Evolutionary conservation across 2,113 vertebrate species (phyloP).

Genomic region (Heloderma charlesbogerti): DNA sequence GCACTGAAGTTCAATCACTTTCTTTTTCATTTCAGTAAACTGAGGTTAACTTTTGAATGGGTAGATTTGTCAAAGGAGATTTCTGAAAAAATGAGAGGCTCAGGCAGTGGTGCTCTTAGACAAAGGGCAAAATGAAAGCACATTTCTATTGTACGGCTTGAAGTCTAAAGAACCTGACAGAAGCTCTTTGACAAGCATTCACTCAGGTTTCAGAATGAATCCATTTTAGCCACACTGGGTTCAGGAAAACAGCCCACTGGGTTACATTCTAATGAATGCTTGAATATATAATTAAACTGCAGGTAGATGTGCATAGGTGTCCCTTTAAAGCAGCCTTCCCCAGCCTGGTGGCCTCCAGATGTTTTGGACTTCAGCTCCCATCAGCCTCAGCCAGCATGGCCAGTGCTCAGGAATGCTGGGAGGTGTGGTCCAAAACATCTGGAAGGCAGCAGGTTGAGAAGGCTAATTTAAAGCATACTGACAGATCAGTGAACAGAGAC

Average conservation of each 20-base stretch:
- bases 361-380: no score
- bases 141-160: slow-evolving; percentile 10
- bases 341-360: no score
- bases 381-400: no score
- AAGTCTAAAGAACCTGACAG: slow-evolving; percentile 36
- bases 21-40: slow-evolving; percentile 68
- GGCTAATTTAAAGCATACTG: no score
- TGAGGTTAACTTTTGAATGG: slow-evolving; percentile 59
- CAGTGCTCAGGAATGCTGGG: no score
- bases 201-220: background rate
- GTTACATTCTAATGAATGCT: slow-evolving; percentile 37
- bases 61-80: slow-evolving; percentile 48
- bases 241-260: slow-evolving; percentile 36
- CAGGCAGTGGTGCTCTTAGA: slow-evolving; percentile 19
- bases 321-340: background rate
- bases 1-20: slow-evolving; percentile 62
- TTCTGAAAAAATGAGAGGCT: slow-evolving; percentile 66
- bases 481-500: background rate
- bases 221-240: slow-evolving; percentile 48
- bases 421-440: no score
- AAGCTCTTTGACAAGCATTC: slow-evolving; percentile 43
- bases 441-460: no score
- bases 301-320: background rate
- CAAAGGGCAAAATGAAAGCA: slow-evolving; percentile 7
- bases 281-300: background rate